phyloP scores from a whole-genome alignment of 2,113 vertebrate species.

The Thalassarche chlororhynchos region DNA sequence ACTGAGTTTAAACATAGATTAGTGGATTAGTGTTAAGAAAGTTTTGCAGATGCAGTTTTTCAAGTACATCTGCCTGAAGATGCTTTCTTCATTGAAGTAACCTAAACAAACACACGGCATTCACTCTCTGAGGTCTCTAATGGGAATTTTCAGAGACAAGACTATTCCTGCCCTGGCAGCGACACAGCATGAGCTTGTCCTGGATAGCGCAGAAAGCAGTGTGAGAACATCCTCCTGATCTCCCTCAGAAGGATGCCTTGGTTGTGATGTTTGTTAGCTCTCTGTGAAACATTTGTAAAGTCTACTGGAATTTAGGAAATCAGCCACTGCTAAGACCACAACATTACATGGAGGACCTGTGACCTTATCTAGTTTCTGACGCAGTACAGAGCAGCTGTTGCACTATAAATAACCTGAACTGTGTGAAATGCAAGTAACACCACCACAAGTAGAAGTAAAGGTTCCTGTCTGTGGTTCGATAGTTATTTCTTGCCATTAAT shows the following conservation, averaged over 20 bases:
- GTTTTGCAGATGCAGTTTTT: neutral
- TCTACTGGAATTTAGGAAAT: constrained; percentile 58
- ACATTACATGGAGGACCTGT: constrained; percentile 6
- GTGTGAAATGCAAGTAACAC: neutral
- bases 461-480: constrained; percentile 15
- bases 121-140: neutral
- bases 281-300: constrained; percentile 33
- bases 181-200: neutral
- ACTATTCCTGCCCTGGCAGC: neutral
- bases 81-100: neutral
- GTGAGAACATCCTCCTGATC: neutral
- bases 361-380: constrained; percentile 75
- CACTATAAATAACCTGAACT: constrained; percentile 72
- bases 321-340: constrained; percentile 7
- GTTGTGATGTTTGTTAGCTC: neutral
- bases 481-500: constrained; percentile 8
- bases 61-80: neutral
- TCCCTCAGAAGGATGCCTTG: neutral
- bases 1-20: neutral
- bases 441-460: neutral
- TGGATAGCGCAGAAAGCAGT: neutral
- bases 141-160: neutral
- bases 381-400: constrained; percentile 57
- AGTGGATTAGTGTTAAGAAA: neutral
- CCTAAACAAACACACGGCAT: neutral